Conservation (phyloP, 1,140 invertebrate genomes). For the Pogonus chalceus region DNA sequence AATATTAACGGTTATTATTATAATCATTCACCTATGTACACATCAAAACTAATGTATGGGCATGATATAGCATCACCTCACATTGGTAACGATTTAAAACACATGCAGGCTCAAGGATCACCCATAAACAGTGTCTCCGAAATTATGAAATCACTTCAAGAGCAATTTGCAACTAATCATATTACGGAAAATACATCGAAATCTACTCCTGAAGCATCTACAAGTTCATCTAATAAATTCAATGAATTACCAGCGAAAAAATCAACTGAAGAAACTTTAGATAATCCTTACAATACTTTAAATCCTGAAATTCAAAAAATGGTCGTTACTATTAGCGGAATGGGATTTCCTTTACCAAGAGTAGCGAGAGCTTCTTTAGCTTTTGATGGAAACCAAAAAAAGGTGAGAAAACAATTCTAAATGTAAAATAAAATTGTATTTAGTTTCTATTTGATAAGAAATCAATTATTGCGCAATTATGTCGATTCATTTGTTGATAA, state of each 20-base stretch:
- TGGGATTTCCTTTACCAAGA: conserved; percentile 75
- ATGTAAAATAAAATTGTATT: conserved; percentile 17
- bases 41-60: background rate
- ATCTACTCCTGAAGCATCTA: conserved; percentile 30
- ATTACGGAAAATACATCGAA: conserved; percentile 35
- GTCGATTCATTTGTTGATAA: too few species aligned
- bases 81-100: background rate
- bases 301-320: conserved; percentile 49
- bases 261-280: conserved; percentile 8
- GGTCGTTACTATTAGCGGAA: conserved; percentile 60
- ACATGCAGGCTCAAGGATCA: background rate
- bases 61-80: background rate
- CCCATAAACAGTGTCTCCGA: conserved; percentile 50
- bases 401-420: conserved; percentile 47
- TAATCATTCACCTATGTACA: conserved; percentile 11
- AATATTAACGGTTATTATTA: conserved; percentile 10
- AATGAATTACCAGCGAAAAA: conserved; percentile 7
- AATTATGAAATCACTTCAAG: conserved; percentile 57
- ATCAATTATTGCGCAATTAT: too few species aligned
- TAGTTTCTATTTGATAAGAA: too few species aligned
- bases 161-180: conserved; percentile 44
- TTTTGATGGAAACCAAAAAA: conserved; percentile 73
- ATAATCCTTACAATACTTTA: conserved; percentile 46
- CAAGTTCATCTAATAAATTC: conserved; percentile 10
- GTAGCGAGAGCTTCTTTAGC: conserved; percentile 62